phyloP scores from a whole-genome alignment of 2,113 vertebrate genomes.

The Ophiodon elongatus region DNA sequence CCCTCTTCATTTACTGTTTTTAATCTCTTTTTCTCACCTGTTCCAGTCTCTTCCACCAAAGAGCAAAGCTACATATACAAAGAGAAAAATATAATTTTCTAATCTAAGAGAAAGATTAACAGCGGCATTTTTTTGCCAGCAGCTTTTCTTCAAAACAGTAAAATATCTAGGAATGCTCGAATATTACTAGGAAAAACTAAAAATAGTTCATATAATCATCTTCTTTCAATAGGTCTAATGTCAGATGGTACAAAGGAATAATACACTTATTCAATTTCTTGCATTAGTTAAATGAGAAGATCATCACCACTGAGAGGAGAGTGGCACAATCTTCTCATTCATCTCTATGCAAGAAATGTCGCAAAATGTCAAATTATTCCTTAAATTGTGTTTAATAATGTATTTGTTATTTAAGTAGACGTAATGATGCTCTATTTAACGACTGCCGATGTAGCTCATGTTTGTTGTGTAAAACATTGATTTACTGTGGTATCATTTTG shows the following conservation, averaged over 20 bases:
- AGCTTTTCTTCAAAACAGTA: background rate
- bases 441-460: background rate
- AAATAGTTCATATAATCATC: background rate
- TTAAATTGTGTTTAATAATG: background rate
- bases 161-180: background rate
- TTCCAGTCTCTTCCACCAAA: constrained; percentile 14
- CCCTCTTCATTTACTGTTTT: background rate
- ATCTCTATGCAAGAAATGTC: background rate
- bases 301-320: background rate
- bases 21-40: background rate
- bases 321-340: background rate
- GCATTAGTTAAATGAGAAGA: background rate
- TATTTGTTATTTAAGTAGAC: background rate
- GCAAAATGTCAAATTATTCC: background rate
- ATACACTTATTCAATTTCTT: background rate
- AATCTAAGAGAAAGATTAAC: constrained; percentile 8
- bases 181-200: background rate
- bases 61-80: background rate
- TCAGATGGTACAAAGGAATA: background rate
- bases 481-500: background rate
- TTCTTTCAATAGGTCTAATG: background rate
- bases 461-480: background rate
- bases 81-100: background rate
- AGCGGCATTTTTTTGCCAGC: background rate
- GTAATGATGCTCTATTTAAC: background rate